Percentiles rank a stretch among this genome's conserved stretches.
These are phyloP conservation scores for Phaetusa simplex DNA, from an alignment of 2,113 vertebrate species.

Conservation along the genomic window DNA sequence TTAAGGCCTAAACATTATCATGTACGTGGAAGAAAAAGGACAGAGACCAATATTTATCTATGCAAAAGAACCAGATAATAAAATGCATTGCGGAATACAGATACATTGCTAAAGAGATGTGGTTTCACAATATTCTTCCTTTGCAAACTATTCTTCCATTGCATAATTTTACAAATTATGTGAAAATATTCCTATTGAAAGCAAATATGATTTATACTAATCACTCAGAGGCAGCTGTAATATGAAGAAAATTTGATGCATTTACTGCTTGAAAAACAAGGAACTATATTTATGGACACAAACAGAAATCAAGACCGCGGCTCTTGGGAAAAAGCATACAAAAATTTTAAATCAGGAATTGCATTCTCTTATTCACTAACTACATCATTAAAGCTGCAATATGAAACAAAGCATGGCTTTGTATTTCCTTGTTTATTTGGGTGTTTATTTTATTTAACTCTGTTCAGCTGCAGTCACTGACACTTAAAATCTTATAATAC, in stretches of 20 bases:
- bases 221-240: neutral
- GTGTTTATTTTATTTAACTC: slow-evolving; percentile 7
- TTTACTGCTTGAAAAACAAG: neutral
- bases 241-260: neutral
- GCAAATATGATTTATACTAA: neutral
- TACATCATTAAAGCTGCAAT: slow-evolving; percentile 3
- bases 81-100: neutral
- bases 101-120: neutral
- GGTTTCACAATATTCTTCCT: slow-evolving; percentile 10
- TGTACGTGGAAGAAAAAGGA: rapidly evolving
- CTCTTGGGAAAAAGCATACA: neutral
- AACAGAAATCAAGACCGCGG: neutral
- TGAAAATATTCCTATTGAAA: slow-evolving; percentile 46
- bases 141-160: slow-evolving; percentile 29
- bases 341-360: neutral
- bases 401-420: neutral
- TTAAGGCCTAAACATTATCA: neutral
- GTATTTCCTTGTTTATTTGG: neutral
- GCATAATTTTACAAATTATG: slow-evolving; percentile 25
- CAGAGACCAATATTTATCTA: neutral
- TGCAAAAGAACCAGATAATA: neutral
- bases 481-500: neutral
- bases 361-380: neutral
- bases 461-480: neutral
- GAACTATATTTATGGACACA: neutral